phyloP scores from a whole-genome alignment of 2,888 invertebrate species.

The Diarsia rubi region DNA sequence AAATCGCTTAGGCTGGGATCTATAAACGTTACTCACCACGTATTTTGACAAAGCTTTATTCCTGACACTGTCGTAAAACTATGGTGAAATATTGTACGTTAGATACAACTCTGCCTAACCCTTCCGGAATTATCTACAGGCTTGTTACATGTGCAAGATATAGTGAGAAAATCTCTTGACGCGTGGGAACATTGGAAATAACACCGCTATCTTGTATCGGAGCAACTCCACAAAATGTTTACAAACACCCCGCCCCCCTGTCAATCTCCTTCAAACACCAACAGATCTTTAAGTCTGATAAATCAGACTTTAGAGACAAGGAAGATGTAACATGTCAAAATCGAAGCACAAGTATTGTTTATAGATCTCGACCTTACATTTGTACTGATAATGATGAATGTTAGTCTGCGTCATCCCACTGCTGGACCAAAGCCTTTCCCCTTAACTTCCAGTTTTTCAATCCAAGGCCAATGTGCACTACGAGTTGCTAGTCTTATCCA shows the following conservation, averaged over 20 bases:
- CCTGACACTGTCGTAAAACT: not conserved
- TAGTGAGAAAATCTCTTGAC: not conserved
- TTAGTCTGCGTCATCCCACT: too few species aligned
- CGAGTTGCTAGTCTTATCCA: too few species aligned
- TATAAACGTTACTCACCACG: constrained; percentile 12
- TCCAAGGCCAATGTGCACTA: too few species aligned
- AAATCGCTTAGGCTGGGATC: constrained; percentile 1
- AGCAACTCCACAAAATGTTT: not conserved
- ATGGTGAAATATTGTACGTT: too few species aligned
- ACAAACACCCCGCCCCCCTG: not conserved
- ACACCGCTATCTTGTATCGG: not conserved
- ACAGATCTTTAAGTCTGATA: not conserved
- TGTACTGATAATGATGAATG: not conserved
- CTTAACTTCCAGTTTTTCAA: too few species aligned
- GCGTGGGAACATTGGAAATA: not conserved
- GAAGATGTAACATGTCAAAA: not conserved
- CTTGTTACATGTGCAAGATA: not conserved
- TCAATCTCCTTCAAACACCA: not conserved
- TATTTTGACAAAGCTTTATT: not conserved
- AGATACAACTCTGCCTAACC: too few species aligned
- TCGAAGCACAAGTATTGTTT: not conserved
- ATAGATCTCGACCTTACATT: constrained; percentile 1
- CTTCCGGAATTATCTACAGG: too few species aligned
- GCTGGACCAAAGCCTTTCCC: too few species aligned
- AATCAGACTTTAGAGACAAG: not conserved